Percentiles rank a stretch among this genome's conserved stretches.
Evolutionary conservation across 2,113 vertebrate species (phyloP).

Genomic region (Jacana jacana): DNA sequence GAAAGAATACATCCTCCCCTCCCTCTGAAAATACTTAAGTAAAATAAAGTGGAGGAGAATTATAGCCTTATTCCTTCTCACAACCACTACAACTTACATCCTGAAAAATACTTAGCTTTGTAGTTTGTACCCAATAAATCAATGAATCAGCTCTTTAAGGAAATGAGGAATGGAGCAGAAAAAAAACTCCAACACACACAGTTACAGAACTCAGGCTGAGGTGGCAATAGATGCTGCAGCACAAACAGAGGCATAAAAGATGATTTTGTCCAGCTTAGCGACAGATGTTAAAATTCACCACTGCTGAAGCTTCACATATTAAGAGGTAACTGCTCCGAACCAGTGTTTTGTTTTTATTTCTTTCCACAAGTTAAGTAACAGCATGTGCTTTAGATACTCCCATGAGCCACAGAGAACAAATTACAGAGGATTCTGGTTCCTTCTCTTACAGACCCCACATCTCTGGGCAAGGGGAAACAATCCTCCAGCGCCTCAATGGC

Average conservation of each 20-base stretch:
- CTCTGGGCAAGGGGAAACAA: neutral
- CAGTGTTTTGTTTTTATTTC: neutral
- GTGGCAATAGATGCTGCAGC: neutral
- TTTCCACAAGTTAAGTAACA: neutral
- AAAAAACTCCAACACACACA: neutral
- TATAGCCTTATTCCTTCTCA: conserved; percentile 40
- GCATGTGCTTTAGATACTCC: neutral
- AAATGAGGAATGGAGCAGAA: conserved; percentile 6
- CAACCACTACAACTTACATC: conserved; percentile 11
- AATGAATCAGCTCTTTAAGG: conserved; percentile 34
- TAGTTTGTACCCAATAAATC: conserved; percentile 56
- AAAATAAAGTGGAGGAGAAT: conserved; percentile 60
- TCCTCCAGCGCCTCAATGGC: too few relatives aligned
- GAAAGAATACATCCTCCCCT: conserved; percentile 32
- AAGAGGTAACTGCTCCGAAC: neutral
- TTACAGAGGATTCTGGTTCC: neutral
- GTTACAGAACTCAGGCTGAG: neutral
- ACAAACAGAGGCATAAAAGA: neutral
- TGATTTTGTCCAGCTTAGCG: neutral
- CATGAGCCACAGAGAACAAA: neutral
- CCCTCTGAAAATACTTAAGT: conserved; percentile 39
- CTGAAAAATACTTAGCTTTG: conserved; percentile 63
- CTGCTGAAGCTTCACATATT: neutral
- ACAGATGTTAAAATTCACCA: neutral
- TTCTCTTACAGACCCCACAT: neutral